Percentiles rank a stretch among this genome's conserved stretches.
Evolutionary conservation across 2,888 invertebrate species (phyloP).

Genomic region (Orthosia incerta): DNA sequence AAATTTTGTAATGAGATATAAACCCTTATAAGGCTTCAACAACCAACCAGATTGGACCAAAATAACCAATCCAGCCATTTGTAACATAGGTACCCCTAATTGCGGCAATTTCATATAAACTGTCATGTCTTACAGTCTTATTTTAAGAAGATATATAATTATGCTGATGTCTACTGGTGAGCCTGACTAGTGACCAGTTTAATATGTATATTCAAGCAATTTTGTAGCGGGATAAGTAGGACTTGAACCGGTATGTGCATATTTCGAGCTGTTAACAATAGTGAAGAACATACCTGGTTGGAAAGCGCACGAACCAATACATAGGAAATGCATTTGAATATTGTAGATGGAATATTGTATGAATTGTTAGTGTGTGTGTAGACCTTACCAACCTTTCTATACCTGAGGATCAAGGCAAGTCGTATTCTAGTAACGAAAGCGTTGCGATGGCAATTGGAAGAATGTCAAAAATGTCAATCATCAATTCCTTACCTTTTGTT

Average conservation of each 20-base stretch:
- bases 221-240: conserved; percentile 35
- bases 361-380: not conserved
- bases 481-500: too few species aligned
- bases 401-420: not conserved
- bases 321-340: not conserved
- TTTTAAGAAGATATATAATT: conserved; percentile 52
- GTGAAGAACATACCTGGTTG: conserved; percentile 17
- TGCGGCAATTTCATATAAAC: conserved; percentile 42
- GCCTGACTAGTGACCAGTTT: conserved; percentile 21
- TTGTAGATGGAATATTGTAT: not conserved
- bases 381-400: not conserved
- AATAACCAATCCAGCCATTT: conserved; percentile 16
- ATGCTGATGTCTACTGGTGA: conserved; percentile 30
- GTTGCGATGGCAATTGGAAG: too few species aligned
- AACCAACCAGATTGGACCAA: conserved; percentile 7
- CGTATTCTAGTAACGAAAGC: too few species aligned
- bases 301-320: conserved; percentile 16
- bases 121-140: conserved; percentile 21
- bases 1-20: not conserved
- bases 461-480: too few species aligned
- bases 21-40: not conserved
- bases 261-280: conserved; percentile 29
- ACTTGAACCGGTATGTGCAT: conserved; percentile 37
- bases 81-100: conserved; percentile 17
- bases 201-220: conserved; percentile 49